Conservation (phyloP, 1,140 invertebrate species). For the Acromyrmex charruanus region DNA sequence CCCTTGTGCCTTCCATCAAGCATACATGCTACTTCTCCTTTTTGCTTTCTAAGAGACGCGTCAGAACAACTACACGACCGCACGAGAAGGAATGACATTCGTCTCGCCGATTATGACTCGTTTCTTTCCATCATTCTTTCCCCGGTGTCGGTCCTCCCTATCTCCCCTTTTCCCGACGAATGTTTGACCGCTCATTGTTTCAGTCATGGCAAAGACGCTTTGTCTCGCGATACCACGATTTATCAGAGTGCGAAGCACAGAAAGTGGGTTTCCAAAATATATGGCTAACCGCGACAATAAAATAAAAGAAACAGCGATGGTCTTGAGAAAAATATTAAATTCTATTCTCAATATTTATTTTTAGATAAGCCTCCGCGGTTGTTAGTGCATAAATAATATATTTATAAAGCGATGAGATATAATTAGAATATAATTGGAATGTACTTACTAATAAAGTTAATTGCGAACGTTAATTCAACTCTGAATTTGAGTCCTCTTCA, state of each 20-base stretch:
- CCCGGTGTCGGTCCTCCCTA: neutral
- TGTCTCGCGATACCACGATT: constrained; percentile 40
- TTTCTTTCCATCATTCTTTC: constrained; percentile 2
- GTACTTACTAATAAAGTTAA: too few relatives aligned
- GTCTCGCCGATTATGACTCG: constrained; percentile 69
- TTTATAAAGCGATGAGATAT: too few relatives aligned
- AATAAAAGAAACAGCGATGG: neutral
- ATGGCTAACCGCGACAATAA: constrained; percentile 6
- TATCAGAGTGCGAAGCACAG: constrained; percentile 41
- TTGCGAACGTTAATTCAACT: too few relatives aligned
- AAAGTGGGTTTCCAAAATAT: constrained; percentile 42
- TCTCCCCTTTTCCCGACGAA: neutral
- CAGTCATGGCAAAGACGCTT: constrained; percentile 23
- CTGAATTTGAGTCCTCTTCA: too few relatives aligned
- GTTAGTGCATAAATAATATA: too few relatives aligned
- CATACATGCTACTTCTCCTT: constrained; percentile 30
- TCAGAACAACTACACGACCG: neutral
- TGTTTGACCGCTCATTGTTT: constrained; percentile 62
- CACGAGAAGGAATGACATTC: constrained; percentile 58
- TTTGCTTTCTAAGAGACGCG: neutral
- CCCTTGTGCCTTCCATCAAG: neutral
- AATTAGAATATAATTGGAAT: too few relatives aligned
- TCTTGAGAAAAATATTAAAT: neutral
- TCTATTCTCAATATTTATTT: neutral
- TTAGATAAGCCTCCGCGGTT: too few relatives aligned